Percentiles rank a stretch among this genome's conserved stretches.
These are phyloP conservation scores for Auanema sp. DNA, from an alignment of 2,888 invertebrate species.

Conservation along the genomic window DNA sequence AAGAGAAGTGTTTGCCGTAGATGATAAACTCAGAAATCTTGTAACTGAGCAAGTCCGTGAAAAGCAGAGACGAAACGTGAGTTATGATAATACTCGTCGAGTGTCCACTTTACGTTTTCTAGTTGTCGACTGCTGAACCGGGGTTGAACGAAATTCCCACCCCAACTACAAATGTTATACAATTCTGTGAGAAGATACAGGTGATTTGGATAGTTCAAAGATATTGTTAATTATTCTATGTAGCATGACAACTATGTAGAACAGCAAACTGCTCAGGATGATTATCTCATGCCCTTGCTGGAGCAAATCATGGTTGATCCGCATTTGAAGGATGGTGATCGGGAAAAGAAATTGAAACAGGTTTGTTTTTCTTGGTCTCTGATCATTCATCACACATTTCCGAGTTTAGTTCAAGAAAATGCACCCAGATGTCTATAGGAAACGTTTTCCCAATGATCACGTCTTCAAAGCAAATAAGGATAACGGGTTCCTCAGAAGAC, in stretches of 20 bases:
- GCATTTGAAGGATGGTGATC: constrained; percentile 17
- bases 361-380: too few species aligned
- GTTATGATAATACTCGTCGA: background rate
- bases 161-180: constrained; percentile 14
- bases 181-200: constrained; percentile 13
- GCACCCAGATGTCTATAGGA: constrained; percentile 18
- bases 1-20: constrained; percentile 13
- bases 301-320: constrained; percentile 13
- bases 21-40: constrained; percentile 7
- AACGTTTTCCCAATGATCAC: constrained; percentile 8
- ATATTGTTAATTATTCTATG: background rate
- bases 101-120: background rate
- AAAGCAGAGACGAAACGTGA: constrained; percentile 9
- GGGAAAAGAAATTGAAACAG: constrained; percentile 18
- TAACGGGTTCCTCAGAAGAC: background rate
- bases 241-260: constrained; percentile 11
- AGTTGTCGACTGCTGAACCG: constrained; percentile 7
- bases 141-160: constrained; percentile 14
- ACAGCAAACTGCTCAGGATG: constrained; percentile 1
- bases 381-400: background rate
- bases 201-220: background rate
- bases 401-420: constrained; percentile 11
- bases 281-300: constrained; percentile 13
- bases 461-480: constrained; percentile 1
- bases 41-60: constrained; percentile 1